Evolutionary conservation across 2,888 invertebrate species (phyloP), one percentile per base, ranked within the genome.

Genomic region (Macrostomum cliftonense): DNA sequence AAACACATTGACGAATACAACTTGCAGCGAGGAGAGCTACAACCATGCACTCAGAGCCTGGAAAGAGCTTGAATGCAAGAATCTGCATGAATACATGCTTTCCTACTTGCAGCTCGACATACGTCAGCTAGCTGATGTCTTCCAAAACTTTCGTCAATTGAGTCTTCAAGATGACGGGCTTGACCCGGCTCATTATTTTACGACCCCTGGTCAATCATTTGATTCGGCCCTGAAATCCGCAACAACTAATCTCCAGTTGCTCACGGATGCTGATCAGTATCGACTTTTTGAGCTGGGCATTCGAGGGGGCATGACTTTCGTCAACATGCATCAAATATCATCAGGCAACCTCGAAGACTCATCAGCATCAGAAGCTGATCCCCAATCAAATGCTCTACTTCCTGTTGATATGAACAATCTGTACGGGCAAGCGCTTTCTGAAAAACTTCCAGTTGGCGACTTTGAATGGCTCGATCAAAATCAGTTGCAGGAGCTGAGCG

Each of bases 181-280:
- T 39, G 61, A 62, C 52, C 59, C 60, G 9, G 52, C 46, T 1
- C 52, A 54, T 20, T 64, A 62, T 50, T 61, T 50, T 42, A 59
- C 58, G 11, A 47, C 52, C 43, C 63, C 63, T 9, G 59, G 59
- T 11, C 50, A 64, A 21, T 54, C 60, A 16, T 65, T 62, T 61
- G 57, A 59, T 52, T 59, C 60, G 2, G 12, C 56, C 54, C 53
- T 65, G 19, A 61, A 60, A 52, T 55, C 52, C 21, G 60, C 59
- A 20, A 48, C 46, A 47, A 54, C 57, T 20, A 20, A 57, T 46
- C 49, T 63, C 43, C 54, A 62, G 49, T 49, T 59, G 39, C 47
- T 65, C 5, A 53, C 50, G 37, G 59, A 64, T 52, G 47, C 53
- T 39, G 59, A 64, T 46, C 57, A 54, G 57, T 52, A 56, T 28